These are phyloP conservation scores for Drosophila persimilis DNA, from an alignment of 1,140 invertebrate genomes.

Conservation along the genomic window DNA sequence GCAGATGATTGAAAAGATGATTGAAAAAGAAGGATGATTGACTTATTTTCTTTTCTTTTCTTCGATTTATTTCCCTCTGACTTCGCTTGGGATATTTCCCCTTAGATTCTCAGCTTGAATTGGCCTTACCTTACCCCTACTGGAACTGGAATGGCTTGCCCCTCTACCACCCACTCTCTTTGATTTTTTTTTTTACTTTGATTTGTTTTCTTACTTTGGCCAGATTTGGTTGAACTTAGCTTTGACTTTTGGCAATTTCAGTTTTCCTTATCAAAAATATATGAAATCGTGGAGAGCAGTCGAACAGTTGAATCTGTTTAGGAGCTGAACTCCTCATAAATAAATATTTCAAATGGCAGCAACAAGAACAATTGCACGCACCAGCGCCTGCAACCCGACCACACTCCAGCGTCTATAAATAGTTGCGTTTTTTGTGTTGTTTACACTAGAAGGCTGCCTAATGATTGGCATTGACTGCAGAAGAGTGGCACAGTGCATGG, in stretches of 20 bases:
- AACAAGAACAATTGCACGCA: conserved; percentile 45
- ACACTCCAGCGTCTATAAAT: conserved; percentile 55
- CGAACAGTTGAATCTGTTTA: conserved; percentile 10
- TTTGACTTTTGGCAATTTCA: neutral
- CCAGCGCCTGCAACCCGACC: conserved; percentile 12
- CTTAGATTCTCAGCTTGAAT: neutral
- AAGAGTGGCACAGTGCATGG: conserved; percentile 29
- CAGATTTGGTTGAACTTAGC: neutral
- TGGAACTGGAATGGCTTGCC: neutral
- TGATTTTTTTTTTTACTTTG: neutral
- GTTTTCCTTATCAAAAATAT: conserved; percentile 2
- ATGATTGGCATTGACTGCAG: conserved; percentile 28
- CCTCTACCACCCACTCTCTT: conserved; percentile 1
- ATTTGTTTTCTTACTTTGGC: neutral
- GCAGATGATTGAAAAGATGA: neutral
- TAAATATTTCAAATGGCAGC: conserved; percentile 35
- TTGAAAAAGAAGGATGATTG: too few relatives aligned
- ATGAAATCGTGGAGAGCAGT: neutral
- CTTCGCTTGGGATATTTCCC: conserved; percentile 19
- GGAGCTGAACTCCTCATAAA: conserved; percentile 16
- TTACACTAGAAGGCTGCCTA: conserved; percentile 27
- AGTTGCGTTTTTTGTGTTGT: conserved; percentile 42
- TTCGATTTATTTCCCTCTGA: too few relatives aligned
- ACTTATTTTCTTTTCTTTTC: too few relatives aligned
- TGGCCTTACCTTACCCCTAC: conserved; percentile 16